Conservation (phyloP, 1,140 invertebrate genomes). For the Drosophila sproati region DNA sequence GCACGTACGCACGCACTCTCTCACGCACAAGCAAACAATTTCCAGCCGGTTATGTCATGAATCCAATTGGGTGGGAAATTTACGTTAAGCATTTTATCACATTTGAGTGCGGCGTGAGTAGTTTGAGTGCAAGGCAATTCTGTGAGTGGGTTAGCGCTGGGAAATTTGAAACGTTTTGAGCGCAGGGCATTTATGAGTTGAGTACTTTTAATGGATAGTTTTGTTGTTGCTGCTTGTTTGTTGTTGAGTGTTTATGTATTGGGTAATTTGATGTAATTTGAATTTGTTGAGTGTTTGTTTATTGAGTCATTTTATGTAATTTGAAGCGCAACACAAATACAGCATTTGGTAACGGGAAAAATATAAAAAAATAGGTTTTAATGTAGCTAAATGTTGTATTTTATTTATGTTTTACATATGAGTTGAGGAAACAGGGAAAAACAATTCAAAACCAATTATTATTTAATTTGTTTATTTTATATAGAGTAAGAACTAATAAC, state of each 20-base stretch:
- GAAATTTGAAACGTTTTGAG: constrained; percentile 27
- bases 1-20: constrained; percentile 1
- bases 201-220: constrained; percentile 1
- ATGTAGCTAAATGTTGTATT: too few species aligned
- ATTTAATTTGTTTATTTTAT: too few species aligned
- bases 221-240: background rate
- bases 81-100: constrained; percentile 28
- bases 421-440: too few species aligned
- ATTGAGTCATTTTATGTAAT: constrained; percentile 1
- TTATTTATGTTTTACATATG: too few species aligned
- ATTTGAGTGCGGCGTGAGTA: constrained; percentile 38
- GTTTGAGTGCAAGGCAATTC: constrained; percentile 11
- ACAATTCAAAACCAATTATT: too few species aligned
- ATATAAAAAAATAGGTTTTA: too few species aligned
- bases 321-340: background rate
- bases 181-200: background rate
- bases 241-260: background rate
- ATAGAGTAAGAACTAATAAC: too few species aligned
- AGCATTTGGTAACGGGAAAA: too few species aligned
- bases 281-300: background rate
- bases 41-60: constrained; percentile 66
- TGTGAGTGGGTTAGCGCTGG: constrained; percentile 8
- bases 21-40: constrained; percentile 10
- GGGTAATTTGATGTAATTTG: background rate
- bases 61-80: constrained; percentile 55